phyloP scores from a whole-genome alignment of 2,888 invertebrate species.

The Acleris sparsana region DNA sequence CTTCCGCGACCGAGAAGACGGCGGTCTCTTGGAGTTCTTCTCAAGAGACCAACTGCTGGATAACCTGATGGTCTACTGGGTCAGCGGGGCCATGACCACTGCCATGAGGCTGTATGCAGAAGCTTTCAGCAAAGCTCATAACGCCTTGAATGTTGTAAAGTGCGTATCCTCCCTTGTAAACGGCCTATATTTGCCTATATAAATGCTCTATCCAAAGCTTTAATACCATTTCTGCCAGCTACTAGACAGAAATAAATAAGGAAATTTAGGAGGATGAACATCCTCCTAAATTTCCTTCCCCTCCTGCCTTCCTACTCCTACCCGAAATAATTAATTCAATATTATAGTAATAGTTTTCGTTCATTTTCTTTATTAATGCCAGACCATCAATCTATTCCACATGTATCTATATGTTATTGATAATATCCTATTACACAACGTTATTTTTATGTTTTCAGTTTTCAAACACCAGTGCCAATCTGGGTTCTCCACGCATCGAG shows the following conservation, averaged over 20 bases:
- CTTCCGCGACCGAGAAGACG: slow-evolving; percentile 77
- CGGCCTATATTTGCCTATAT: too few species aligned
- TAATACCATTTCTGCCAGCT: too few species aligned
- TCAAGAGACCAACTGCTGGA: slow-evolving; percentile 87
- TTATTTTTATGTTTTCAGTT: slow-evolving; percentile 54
- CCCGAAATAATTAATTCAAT: too few species aligned
- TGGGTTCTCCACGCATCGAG: slow-evolving; percentile 86
- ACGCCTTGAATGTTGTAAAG: slow-evolving; percentile 51
- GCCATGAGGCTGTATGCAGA: slow-evolving; percentile 88
- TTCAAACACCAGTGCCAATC: slow-evolving; percentile 83
- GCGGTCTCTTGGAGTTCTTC: slow-evolving; percentile 85
- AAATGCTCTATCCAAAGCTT: too few species aligned
- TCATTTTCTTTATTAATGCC: too few species aligned
- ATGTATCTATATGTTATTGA: background rate
- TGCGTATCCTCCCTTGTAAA: slow-evolving; percentile 43
- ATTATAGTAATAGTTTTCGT: too few species aligned
- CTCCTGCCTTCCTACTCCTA: too few species aligned
- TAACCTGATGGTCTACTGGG: slow-evolving; percentile 91
- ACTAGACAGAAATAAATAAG: too few species aligned
- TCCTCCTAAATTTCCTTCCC: too few species aligned
- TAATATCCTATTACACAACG: too few species aligned
- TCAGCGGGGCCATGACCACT: slow-evolving; percentile 86
- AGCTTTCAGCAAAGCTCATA: slow-evolving; percentile 48
- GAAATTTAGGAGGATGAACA: too few species aligned
- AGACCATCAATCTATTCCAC: too few species aligned